These are phyloP conservation scores for Lycorma delicatula DNA, from an alignment of 1,140 invertebrate genomes.

Conservation along the genomic window DNA sequence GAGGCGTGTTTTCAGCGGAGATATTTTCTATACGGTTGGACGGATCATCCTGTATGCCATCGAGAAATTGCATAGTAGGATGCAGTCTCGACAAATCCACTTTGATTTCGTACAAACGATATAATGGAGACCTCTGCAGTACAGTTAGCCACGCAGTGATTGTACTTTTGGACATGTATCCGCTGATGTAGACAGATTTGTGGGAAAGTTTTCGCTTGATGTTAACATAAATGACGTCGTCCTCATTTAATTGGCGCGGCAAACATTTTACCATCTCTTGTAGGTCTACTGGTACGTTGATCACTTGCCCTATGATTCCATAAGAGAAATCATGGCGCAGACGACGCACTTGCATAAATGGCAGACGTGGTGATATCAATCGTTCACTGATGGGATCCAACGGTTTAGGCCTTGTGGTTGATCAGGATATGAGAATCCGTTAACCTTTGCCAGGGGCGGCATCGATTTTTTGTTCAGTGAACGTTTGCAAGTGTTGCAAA, in stretches of 20 bases:
- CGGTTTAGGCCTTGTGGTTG: conserved; percentile 18
- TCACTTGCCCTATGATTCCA: background rate
- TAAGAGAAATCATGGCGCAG: background rate
- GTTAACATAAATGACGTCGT: conserved; percentile 11
- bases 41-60: background rate
- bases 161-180: conserved; percentile 18
- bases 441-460: conserved; percentile 21
- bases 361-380: conserved; percentile 31
- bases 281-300: background rate
- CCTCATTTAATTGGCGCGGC: conserved; percentile 3
- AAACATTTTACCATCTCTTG: conserved; percentile 6
- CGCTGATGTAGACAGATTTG: conserved; percentile 16
- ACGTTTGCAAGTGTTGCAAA: conserved; percentile 25
- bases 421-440: conserved; percentile 28
- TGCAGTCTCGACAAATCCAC: conserved; percentile 21
- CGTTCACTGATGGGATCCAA: conserved; percentile 23
- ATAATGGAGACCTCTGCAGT: conserved; percentile 19
- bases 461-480: conserved; percentile 23
- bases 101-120: conserved; percentile 23
- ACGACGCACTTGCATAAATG: conserved; percentile 32
- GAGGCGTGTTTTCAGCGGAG: conserved; percentile 25
- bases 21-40: conserved; percentile 4
- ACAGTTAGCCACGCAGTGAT: conserved; percentile 17
- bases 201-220: conserved; percentile 8
- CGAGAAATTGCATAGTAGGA: background rate